Evolutionary conservation across 2,113 vertebrate species (phyloP), one percentile per base, ranked within the genome.

Genomic region (Prunella fulvescens): DNA sequence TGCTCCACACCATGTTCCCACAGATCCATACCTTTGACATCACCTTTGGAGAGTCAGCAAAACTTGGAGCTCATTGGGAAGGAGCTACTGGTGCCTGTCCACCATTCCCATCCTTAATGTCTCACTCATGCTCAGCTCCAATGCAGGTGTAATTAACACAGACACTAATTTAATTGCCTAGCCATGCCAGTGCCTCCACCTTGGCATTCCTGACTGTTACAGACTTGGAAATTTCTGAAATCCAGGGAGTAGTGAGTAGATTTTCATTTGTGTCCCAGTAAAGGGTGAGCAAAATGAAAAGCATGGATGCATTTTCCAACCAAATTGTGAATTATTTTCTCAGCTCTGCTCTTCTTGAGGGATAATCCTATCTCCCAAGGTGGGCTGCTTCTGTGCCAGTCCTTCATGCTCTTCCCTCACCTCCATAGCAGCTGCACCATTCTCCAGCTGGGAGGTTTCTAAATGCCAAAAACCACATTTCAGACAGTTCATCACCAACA

Each of bases 191-290:
- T 33, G 28, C 83, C 24, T 74, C 31, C 12, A 26, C 31, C 74
- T 67, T 0, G 0, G 19, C 39, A 26, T 61, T 58, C 48, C 35
- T 0, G 0, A 29, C n/a, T 39, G 2, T 33, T 53, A 6, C 19
- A 50, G 26, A 7, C 12, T 35, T 35, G 40, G 47, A 66, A 88
- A 31, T 18, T 45, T 67, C 62, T 0, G 0, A 11, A 67, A 58
- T 81, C 33, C 47, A 19, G 3, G 22, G 53, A 12, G 19, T 7
- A 26, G 35, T 3, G 20, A 19, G 53, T 15, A 25, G 10, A 8
- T 53, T 58, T 53, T 45, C 24, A 29, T 4, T 86, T 0, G 0
- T 11, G 18, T 64, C 45, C 12, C 23, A 35, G 40, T 24, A 64
- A 47, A 28, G 0, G 2, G 19, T 48, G 37, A 66, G 61, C n/a